Conservation (phyloP, 2,113 vertebrate genomes). For the Actenoides lindsayi region DNA sequence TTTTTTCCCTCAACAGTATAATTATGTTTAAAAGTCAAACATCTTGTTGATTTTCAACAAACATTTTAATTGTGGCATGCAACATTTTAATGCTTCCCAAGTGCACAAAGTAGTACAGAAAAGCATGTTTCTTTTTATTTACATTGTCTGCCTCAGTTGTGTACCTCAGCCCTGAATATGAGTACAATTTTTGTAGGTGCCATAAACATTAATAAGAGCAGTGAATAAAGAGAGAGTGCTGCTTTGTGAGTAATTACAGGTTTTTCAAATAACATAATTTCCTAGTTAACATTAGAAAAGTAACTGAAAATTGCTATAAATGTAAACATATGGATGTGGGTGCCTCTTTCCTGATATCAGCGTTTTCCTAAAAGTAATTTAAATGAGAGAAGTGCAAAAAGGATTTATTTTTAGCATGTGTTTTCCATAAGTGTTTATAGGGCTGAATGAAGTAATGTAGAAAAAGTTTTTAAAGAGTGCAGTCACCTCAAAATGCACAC, state of each 20-base stretch:
- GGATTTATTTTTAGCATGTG: constrained; percentile 51
- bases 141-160: not conserved
- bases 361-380: constrained; percentile 52
- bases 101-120: not conserved
- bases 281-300: constrained; percentile 35
- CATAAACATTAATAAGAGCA: not conserved
- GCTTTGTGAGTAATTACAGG: constrained; percentile 22
- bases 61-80: not conserved
- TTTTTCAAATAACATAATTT: constrained; percentile 46
- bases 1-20: not conserved
- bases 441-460: constrained; percentile 39
- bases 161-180: not conserved
- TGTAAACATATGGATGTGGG: constrained; percentile 64
- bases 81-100: not conserved
- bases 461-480: constrained; percentile 30
- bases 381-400: constrained; percentile 37
- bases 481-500: constrained; percentile 36
- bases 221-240: not conserved
- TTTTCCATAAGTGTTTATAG: constrained; percentile 36
- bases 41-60: not conserved
- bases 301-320: constrained; percentile 27
- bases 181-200: not conserved
- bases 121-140: not conserved
- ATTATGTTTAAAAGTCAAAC: not conserved
- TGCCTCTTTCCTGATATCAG: constrained; percentile 52